Conservation (phyloP, 2,888 invertebrate species). For the Parnassius orleans region DNA sequence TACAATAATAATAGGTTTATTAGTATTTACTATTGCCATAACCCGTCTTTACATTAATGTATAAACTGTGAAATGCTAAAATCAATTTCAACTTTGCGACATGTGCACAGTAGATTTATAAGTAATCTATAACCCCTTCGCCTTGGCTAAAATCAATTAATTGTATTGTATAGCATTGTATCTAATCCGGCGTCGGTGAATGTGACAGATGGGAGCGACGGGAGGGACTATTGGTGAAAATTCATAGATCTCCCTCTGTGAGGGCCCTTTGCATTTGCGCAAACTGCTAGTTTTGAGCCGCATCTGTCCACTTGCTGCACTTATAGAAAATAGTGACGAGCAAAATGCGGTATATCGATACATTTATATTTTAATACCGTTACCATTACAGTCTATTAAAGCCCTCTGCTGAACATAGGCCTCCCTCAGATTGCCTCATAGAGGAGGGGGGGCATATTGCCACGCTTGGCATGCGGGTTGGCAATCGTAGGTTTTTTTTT, state of each 20-base stretch:
- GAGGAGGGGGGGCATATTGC: too few species aligned
- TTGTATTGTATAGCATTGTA: constrained; percentile 69
- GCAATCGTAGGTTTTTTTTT: too few species aligned
- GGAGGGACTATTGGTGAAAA: constrained; percentile 65
- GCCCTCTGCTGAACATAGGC: too few species aligned
- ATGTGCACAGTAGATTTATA: constrained; percentile 49
- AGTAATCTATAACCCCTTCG: constrained; percentile 64
- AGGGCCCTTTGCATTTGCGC: constrained; percentile 72
- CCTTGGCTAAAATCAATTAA: constrained; percentile 68
- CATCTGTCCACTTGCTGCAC: constrained; percentile 75
- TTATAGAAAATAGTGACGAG: constrained; percentile 35
- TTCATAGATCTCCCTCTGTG: constrained; percentile 67
- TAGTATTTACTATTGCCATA: too few species aligned
- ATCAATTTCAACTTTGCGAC: constrained; percentile 31
- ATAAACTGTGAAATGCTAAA: constrained; percentile 12
- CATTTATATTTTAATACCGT: too few species aligned
- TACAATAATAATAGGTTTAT: too few species aligned
- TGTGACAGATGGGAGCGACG: constrained; percentile 75
- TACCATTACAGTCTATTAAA: too few species aligned
- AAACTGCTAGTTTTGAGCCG: constrained; percentile 64
- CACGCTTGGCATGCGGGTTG: too few species aligned
- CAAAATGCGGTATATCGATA: background rate
- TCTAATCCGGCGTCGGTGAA: constrained; percentile 65
- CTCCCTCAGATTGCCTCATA: too few species aligned
- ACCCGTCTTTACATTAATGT: too few species aligned